Percentiles rank a stretch among this genome's conserved stretches.
These are phyloP conservation scores for Peromyscus californicus DNA, from an alignment of 2,113 vertebrate genomes.

Conservation along the genomic window DNA sequence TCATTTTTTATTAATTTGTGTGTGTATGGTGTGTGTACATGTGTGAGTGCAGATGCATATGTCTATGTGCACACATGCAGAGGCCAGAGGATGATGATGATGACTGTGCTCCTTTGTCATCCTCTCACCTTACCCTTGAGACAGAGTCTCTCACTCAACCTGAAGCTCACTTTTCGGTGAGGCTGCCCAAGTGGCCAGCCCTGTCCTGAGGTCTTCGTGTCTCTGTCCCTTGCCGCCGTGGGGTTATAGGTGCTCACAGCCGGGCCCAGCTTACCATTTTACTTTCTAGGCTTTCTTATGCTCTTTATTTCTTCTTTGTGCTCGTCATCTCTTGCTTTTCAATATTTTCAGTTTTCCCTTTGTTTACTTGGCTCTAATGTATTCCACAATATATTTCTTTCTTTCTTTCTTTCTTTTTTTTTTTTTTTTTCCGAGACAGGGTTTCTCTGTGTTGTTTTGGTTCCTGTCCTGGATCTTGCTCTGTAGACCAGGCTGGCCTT, in stretches of 20 bases:
- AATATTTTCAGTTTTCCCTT: neutral
- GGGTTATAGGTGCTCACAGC: neutral
- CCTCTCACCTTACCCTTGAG: neutral
- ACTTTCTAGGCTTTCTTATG: neutral
- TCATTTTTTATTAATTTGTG: neutral
- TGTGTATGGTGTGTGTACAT: neutral
- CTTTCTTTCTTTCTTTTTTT: too few relatives aligned
- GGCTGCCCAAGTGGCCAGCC: neutral
- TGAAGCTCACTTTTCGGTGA: neutral
- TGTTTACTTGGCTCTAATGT: neutral
- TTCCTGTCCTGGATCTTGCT: too few relatives aligned
- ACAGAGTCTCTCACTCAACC: neutral
- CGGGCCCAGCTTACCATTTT: neutral
- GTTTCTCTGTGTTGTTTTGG: too few relatives aligned
- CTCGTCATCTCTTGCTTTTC: neutral
- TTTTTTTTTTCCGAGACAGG: too few relatives aligned
- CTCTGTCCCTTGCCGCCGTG: neutral
- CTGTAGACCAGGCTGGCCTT: too few relatives aligned
- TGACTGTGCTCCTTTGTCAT: neutral
- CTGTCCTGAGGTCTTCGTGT: neutral
- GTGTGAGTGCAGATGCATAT: neutral
- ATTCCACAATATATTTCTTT: neutral
- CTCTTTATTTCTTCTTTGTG: neutral
- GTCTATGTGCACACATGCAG: neutral
- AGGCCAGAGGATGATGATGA: neutral